Evolutionary conservation across 2,113 vertebrate genomes (phyloP).

Genomic region (Calidris pygmaea): DNA sequence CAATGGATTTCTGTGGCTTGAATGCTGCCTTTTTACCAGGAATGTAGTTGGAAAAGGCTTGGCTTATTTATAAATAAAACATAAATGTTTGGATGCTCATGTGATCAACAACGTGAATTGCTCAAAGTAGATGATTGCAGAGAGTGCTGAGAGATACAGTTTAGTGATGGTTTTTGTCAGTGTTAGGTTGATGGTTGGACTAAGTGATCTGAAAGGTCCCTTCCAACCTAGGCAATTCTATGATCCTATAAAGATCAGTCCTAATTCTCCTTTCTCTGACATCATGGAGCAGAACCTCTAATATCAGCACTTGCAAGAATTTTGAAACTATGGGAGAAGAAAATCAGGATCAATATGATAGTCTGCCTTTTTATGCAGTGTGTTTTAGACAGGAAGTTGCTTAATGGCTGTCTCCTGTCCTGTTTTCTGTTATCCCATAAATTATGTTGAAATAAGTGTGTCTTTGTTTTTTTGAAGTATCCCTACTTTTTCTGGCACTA

Average conservation of each 20-base stretch:
- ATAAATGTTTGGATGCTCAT: not conserved
- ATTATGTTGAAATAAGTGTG: not conserved
- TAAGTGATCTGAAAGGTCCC: too few species aligned
- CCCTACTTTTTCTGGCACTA: not conserved
- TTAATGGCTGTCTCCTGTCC: not conserved
- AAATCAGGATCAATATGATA: not conserved
- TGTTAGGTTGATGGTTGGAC: too few species aligned
- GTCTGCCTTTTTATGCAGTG: not conserved
- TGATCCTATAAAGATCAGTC: not conserved
- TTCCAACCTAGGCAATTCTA: too few species aligned
- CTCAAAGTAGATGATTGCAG: not conserved
- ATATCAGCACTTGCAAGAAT: not conserved
- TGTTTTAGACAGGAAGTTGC: not conserved
- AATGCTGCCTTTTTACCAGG: not conserved
- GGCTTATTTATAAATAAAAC: slow-evolving; percentile 13
- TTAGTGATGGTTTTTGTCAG: too few species aligned
- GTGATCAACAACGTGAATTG: not conserved
- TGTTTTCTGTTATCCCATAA: not conserved
- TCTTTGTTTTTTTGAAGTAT: not conserved
- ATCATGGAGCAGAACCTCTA: not conserved
- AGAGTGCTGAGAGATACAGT: too few species aligned
- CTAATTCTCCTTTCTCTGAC: not conserved
- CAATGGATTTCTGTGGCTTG: slow-evolving; percentile 27
- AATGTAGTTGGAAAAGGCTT: not conserved
- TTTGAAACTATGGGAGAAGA: not conserved